Conservation (phyloP, 1,140 invertebrate genomes). For the Trichonephila clavipes region DNA sequence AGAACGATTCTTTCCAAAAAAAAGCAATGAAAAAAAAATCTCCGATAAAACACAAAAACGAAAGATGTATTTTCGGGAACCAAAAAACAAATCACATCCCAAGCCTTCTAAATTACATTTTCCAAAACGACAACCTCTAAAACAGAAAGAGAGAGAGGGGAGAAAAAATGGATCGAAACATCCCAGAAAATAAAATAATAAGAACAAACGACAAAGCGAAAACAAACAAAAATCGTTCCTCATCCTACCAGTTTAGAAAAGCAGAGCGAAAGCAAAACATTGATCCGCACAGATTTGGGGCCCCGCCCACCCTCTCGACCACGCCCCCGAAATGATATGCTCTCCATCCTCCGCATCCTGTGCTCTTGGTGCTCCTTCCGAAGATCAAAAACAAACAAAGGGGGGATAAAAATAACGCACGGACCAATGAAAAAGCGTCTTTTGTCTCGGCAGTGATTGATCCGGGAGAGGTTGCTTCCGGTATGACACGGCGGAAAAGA, state of each 20-base stretch:
- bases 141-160: neutral
- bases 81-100: neutral
- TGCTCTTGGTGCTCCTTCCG: neutral
- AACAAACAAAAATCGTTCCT: constrained; percentile 26
- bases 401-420: constrained; percentile 30
- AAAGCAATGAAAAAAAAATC: no score
- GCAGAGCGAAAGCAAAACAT: constrained; percentile 23
- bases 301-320: neutral
- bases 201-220: neutral
- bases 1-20: neutral
- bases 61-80: neutral
- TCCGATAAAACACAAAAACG: neutral
- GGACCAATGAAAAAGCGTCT: constrained; percentile 63
- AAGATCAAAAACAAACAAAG: constrained; percentile 26
- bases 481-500: neutral
- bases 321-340: constrained; percentile 22
- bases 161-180: neutral
- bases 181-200: neutral
- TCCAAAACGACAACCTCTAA: neutral
- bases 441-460: constrained; percentile 59
- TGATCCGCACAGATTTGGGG: constrained; percentile 43
- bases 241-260: neutral
- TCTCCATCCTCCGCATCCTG: neutral
- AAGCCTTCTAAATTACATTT: constrained; percentile 17
- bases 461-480: constrained; percentile 35